phyloP scores from a whole-genome alignment of 2,888 invertebrate species.

The Polyommatus icarus region DNA sequence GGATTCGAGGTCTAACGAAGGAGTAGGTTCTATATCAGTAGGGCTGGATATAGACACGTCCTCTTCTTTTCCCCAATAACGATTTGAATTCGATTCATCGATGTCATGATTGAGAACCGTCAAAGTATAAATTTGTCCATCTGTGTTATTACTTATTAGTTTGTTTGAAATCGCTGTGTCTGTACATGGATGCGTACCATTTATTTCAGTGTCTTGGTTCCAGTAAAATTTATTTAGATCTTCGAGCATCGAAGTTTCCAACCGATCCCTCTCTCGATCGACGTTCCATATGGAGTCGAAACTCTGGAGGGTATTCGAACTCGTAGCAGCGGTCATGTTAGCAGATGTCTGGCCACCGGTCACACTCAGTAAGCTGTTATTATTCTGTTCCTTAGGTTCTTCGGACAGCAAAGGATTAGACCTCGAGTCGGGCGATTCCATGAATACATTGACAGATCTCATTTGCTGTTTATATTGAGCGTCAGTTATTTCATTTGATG shows the following conservation, averaged over 20 bases:
- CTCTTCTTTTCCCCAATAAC: slow-evolving; percentile 85
- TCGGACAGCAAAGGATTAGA: slow-evolving; percentile 75
- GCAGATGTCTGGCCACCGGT: slow-evolving; percentile 54
- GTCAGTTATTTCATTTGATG: slow-evolving; percentile 88
- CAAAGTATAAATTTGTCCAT: slow-evolving; percentile 91
- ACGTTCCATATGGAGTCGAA: slow-evolving; percentile 84
- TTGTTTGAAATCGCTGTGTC: slow-evolving; percentile 76
- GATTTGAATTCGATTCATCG: slow-evolving; percentile 83
- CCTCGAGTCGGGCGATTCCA: slow-evolving; percentile 79
- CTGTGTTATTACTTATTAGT: slow-evolving; percentile 82
- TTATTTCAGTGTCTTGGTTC: slow-evolving; percentile 83
- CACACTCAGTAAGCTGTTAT: slow-evolving; percentile 79
- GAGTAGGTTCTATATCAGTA: slow-evolving; percentile 79
- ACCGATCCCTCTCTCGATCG: slow-evolving; percentile 86
- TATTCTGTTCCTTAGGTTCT: slow-evolving; percentile 81
- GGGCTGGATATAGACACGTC: slow-evolving; percentile 82
- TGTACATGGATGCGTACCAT: slow-evolving; percentile 71
- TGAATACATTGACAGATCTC: slow-evolving; percentile 84
- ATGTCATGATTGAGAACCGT: slow-evolving; percentile 91
- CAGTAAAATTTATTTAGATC: slow-evolving; percentile 93
- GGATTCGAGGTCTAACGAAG: slow-evolving; percentile 88
- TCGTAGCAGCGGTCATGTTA: slow-evolving; percentile 63
- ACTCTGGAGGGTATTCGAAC: slow-evolving; percentile 74
- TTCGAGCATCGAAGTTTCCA: slow-evolving; percentile 88
- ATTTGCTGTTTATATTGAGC: slow-evolving; percentile 85